A percentile compares a stretch with the other conserved stretches of the same genome.
Evolutionary conservation across 2,888 invertebrate species (phyloP).

Genomic region (Azorinus chamasolen): DNA sequence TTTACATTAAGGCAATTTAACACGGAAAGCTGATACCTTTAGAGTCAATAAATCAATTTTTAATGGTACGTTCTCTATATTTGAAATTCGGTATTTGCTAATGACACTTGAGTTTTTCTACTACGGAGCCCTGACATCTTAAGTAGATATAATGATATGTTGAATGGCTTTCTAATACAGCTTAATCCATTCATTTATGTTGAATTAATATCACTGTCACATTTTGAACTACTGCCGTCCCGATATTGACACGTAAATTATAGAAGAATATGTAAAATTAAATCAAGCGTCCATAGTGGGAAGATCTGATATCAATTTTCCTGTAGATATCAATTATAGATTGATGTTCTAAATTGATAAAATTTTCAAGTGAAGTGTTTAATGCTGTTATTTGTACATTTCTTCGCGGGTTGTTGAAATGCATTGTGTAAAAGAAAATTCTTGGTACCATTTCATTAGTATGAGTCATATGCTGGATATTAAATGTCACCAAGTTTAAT

Average conservation of each 20-base stretch:
- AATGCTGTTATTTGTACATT: neutral
- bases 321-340: conserved; percentile 54
- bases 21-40: conserved; percentile 21
- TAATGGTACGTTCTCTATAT: conserved; percentile 6
- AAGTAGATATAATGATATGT: conserved; percentile 42
- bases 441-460: conserved; percentile 14
- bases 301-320: conserved; percentile 55
- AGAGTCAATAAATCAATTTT: conserved; percentile 27
- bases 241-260: too few species aligned
- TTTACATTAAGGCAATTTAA: conserved; percentile 14
- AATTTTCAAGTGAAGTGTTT: conserved; percentile 20
- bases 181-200: conserved; percentile 50
- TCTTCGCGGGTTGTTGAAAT: too few species aligned
- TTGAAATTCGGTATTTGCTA: conserved; percentile 20
- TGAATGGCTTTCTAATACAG: conserved; percentile 29
- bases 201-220: conserved; percentile 46
- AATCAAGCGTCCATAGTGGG: conserved; percentile 41
- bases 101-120: conserved; percentile 24
- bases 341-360: conserved; percentile 30
- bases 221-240: too few species aligned
- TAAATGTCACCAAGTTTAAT: neutral
- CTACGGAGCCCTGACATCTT: conserved; percentile 40
- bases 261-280: conserved; percentile 39
- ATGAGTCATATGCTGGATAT: conserved; percentile 25
- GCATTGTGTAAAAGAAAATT: neutral